Base-by-base conservation (phyloP, 2,888 invertebrate species). In the Eilema griseolum region DNA sequence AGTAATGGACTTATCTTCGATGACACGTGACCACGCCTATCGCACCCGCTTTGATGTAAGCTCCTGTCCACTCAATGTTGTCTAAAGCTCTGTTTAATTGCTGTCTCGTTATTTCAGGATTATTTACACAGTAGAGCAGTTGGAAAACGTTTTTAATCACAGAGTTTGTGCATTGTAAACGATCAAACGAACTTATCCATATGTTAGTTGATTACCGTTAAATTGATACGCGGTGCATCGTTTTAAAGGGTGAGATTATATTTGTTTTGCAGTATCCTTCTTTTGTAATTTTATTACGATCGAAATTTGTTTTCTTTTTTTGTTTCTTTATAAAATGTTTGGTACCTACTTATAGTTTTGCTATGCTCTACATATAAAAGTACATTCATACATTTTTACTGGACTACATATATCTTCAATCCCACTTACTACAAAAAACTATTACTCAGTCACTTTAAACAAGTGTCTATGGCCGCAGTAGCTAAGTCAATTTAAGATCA, bases 21-120 rank as follows among this genome's bases (percentile, higher is more conserved):
- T 84, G 86, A 82, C 89, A 89, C 88, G 89, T 85, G 89, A 72
- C 83, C 79, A 77, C 73, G 80, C 81, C 83, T 66, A 62, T 69
- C 46, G 61, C 68, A 68, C 74, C 84, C 88, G 87, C 93, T 94
- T 94, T 94, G 93, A 94, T 91, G 90, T 90, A 79, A 83, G 83
- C 82, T 85, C 82, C 82, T 83, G 84, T 82, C 87, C 86, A 84
- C 82, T 74, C 81, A 75, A 84, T 90, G 87, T 91, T 91, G 90
- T 92, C 93, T 92, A 91, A 93, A 92, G 92, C 92, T 89, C 88
- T 85, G 88, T 94, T 93, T 94, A 95, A 95, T 94, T 94, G 91
- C 94, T 90, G 88, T 87, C 93, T 95, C 94, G 93, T 95, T 95
- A 95, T 94, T 95, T 93, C 89, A 88, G 95, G 95, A 95, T 95